A percentile compares a stretch with the other conserved stretches of the same genome.
Evolutionary conservation across 2,797 vertebrate species (phyloP).

Genomic region (Gallinago solitaria): DNA sequence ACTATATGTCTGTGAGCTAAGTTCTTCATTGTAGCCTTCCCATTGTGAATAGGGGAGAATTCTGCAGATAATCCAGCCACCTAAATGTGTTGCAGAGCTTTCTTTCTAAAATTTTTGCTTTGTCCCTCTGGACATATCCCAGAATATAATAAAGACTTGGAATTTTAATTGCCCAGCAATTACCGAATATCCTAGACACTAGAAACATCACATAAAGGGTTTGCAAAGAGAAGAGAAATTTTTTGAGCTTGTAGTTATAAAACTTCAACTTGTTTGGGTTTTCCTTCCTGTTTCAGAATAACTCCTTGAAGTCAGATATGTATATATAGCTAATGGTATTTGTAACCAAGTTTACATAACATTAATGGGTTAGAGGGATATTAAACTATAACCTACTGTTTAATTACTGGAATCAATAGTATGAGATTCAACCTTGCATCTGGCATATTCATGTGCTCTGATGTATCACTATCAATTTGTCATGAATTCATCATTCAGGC

Average conservation of each 20-base stretch:
- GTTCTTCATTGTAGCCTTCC: neutral
- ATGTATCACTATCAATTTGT: neutral
- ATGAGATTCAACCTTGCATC: accelerated
- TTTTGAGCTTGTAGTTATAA: neutral
- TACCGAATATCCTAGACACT: neutral
- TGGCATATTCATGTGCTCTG: neutral
- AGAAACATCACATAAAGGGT: neutral
- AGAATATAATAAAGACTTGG: neutral
- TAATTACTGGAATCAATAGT: neutral
- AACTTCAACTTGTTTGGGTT: neutral
- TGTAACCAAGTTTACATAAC: neutral
- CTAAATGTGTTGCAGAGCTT: neutral
- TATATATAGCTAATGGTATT: neutral
- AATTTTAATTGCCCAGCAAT: neutral
- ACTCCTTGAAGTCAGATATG: neutral
- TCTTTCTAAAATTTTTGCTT: neutral
- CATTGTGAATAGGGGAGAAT: neutral
- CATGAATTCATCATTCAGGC: neutral
- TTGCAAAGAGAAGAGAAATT: neutral
- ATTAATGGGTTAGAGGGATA: neutral
- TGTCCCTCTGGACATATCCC: neutral
- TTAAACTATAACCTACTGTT: neutral
- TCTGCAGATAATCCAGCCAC: neutral
- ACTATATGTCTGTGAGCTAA: neutral
- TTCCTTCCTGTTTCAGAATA: neutral